Evolutionary conservation across 1,140 invertebrate genomes (phyloP).

Genomic region (Drosophila grimshawi): DNA sequence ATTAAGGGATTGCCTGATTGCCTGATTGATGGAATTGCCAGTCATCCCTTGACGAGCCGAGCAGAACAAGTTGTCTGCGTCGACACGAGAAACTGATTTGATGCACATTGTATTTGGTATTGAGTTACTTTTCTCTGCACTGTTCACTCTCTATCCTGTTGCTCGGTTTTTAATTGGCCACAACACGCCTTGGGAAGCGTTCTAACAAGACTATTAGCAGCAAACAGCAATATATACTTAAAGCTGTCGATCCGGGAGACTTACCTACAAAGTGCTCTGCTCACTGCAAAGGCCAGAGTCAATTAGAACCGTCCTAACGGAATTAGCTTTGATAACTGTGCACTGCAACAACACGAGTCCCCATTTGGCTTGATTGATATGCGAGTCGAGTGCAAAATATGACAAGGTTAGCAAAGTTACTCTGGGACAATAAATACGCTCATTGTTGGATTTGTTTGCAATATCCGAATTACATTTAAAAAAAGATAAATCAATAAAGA

Average conservation of each 20-base stretch:
- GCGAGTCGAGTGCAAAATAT: conserved; percentile 20
- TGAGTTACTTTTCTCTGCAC: conserved; percentile 2
- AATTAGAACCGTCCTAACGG: conserved; percentile 25
- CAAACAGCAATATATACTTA: conserved; percentile 40
- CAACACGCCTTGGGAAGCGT: conserved; percentile 32
- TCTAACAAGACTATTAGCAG: conserved; percentile 33
- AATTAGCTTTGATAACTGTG: conserved; percentile 39
- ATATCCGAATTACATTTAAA: background rate
- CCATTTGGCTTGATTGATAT: conserved; percentile 48
- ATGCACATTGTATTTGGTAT: conserved; percentile 48
- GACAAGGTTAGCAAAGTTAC: conserved; percentile 23
- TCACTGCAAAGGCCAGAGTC: conserved; percentile 32
- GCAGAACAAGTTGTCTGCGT: conserved; percentile 15
- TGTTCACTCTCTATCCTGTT: conserved; percentile 4
- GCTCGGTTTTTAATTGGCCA: conserved; percentile 60
- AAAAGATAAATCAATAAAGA: background rate
- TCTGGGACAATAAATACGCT: background rate
- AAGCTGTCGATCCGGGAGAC: conserved; percentile 36
- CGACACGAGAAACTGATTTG: conserved; percentile 41
- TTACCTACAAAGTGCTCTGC: conserved; percentile 12
- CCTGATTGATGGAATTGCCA: conserved; percentile 30
- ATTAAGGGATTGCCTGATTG: conserved; percentile 81
- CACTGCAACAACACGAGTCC: conserved; percentile 3
- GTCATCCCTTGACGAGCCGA: background rate
- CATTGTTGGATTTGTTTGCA: background rate